Conservation (phyloP, 2,888 invertebrate genomes). For the Drosophila falleni region DNA sequence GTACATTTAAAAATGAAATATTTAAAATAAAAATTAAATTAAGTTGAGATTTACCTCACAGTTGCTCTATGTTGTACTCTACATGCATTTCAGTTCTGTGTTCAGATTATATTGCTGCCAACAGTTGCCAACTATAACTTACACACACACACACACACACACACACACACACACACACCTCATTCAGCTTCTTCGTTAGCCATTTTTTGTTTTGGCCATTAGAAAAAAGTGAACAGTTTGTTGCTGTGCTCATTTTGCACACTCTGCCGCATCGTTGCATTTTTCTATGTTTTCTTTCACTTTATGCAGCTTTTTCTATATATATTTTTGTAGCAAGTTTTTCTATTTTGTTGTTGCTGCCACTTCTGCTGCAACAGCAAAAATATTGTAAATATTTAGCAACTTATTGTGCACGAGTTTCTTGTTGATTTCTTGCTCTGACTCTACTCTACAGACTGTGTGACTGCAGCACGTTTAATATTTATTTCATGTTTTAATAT, state of each 20-base stretch:
- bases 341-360: conserved; percentile 5
- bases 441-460: conserved; percentile 16
- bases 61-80: background rate
- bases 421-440: conserved; percentile 15
- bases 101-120: conserved; percentile 17
- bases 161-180: conserved; percentile 4
- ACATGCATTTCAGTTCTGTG: background rate
- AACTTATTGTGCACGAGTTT: conserved; percentile 69
- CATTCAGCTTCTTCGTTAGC: conserved; percentile 38
- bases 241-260: conserved; percentile 32
- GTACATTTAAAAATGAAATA: background rate
- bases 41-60: background rate
- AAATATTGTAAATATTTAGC: conserved; percentile 67
- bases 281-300: conserved; percentile 15
- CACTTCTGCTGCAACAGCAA: conserved; percentile 35
- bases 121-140: conserved; percentile 11
- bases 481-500: conserved; percentile 83
- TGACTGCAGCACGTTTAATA: conserved; percentile 69
- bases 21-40: background rate
- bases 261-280: conserved; percentile 37
- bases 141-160: no score
- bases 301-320: conserved; percentile 4
- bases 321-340: conserved; percentile 3
- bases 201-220: conserved; percentile 51
- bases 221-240: conserved; percentile 26